A percentile compares a stretch with the other conserved stretches of the same genome.
Evolutionary conservation across 2,888 invertebrate species (phyloP).

Genomic region (Dinocampus coccinellae): DNA sequence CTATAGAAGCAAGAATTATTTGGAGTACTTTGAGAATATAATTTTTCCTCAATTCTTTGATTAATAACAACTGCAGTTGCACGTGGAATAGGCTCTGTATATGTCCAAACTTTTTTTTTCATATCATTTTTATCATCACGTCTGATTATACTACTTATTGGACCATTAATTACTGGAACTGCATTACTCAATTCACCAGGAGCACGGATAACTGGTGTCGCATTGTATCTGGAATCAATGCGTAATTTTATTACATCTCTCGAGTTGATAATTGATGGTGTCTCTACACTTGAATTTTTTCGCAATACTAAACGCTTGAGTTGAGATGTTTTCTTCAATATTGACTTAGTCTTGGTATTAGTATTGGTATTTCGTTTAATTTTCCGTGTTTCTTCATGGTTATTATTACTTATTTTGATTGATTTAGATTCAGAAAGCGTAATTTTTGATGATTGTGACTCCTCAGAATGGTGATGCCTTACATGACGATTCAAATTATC

Average conservation of each 20-base stretch:
- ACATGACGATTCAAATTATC: constrained; percentile 85
- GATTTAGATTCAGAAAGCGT: neutral
- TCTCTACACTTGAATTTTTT: constrained; percentile 49
- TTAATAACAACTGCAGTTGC: constrained; percentile 64
- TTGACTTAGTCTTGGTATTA: constrained; percentile 30
- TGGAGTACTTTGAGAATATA: constrained; percentile 55
- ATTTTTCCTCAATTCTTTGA: constrained; percentile 63
- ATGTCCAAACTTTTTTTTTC: constrained; percentile 58
- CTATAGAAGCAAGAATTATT: constrained; percentile 57
- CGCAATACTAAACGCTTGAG: constrained; percentile 44
- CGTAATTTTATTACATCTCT: constrained; percentile 42
- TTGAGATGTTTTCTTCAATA: constrained; percentile 37
- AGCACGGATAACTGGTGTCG: constrained; percentile 60
- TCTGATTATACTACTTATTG: constrained; percentile 62
- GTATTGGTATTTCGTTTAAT: neutral
- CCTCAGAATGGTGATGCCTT: constrained; percentile 79
- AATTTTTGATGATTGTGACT: neutral
- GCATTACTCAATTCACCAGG: constrained; percentile 63
- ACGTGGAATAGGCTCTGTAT: constrained; percentile 62
- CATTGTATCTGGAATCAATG: constrained; percentile 59
- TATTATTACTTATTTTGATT: constrained; percentile 2
- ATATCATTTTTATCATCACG: constrained; percentile 47
- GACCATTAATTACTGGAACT: constrained; percentile 71
- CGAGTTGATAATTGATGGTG: neutral
- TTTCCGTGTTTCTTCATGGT: constrained; percentile 22